phyloP scores from a whole-genome alignment of 2,888 invertebrate species.

The Macroteleia sp. region DNA sequence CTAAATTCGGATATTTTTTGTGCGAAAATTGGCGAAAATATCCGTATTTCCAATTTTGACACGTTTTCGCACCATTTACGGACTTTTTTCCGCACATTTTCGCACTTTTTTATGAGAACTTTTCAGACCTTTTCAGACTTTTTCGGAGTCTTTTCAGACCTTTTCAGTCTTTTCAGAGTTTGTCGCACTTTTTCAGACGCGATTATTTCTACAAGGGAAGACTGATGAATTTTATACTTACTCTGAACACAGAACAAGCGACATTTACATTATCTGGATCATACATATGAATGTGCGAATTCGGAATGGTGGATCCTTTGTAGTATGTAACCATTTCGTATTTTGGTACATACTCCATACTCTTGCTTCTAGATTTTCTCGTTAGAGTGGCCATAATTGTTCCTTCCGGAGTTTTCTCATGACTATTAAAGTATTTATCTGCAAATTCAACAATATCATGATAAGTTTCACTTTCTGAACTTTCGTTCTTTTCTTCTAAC shows the following conservation, averaged over 20 bases:
- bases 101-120: no score
- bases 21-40: no score
- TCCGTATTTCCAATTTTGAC: no score
- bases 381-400: constrained; percentile 94
- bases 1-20: no score
- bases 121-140: no score
- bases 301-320: constrained; percentile 94
- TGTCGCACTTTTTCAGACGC: no score
- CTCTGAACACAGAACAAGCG: constrained; percentile 95
- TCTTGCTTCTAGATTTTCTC: constrained; percentile 88
- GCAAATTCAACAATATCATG: constrained; percentile 96
- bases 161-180: no score
- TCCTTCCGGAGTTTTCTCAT: constrained; percentile 93
- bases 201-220: no score
- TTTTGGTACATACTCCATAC: constrained; percentile 92
- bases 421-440: constrained; percentile 96
- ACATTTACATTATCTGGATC: constrained; percentile 96
- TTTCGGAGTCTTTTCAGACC: no score
- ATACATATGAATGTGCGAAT: constrained; percentile 96
- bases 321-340: constrained; percentile 97
- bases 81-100: no score
- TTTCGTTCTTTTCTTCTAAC: constrained; percentile 87
- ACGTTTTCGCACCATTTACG: no score
- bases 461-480: constrained; percentile 82
- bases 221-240: constrained; percentile 85